Evolutionary conservation across 2,113 vertebrate species (phyloP).

Genomic region (Ctenodactylus gundi): DNA sequence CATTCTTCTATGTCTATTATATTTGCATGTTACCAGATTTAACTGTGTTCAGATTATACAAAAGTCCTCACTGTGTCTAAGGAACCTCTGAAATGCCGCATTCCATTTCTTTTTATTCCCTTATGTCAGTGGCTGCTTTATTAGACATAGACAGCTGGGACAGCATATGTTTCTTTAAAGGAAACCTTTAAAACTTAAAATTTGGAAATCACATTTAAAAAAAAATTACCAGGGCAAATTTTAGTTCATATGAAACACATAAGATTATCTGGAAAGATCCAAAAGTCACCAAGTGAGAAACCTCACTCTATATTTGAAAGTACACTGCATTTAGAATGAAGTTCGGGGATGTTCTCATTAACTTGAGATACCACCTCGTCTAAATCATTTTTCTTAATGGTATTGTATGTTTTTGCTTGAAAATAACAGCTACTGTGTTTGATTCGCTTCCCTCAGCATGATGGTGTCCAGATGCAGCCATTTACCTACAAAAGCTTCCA

Average conservation of each 20-base stretch:
- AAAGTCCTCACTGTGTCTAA: constrained; percentile 16
- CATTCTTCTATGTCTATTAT: neutral
- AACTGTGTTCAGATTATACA: constrained; percentile 47
- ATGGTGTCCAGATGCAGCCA: no score
- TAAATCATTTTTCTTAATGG: neutral
- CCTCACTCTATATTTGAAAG: neutral
- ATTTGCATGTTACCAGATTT: constrained; percentile 17
- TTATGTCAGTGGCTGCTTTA: constrained; percentile 70
- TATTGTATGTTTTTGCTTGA: neutral
- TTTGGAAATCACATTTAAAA: constrained; percentile 60
- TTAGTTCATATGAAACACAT: constrained; percentile 26
- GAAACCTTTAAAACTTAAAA: constrained; percentile 72
- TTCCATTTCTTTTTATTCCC: constrained; percentile 57
- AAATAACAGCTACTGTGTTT: neutral
- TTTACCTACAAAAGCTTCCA: no score
- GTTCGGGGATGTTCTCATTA: neutral
- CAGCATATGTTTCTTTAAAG: constrained; percentile 75
- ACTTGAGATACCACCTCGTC: neutral
- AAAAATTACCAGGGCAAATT: constrained; percentile 41
- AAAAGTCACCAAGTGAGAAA: neutral
- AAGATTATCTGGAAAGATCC: constrained; percentile 1
- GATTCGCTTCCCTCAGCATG: no score
- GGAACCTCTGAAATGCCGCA: constrained; percentile 65
- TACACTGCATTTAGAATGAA: neutral
- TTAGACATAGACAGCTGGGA: constrained; percentile 73